Percentiles rank a stretch among this genome's conserved stretches.
Evolutionary conservation across 2,113 vertebrate species (phyloP).

Genomic region (Tenrec ecaudatus): DNA sequence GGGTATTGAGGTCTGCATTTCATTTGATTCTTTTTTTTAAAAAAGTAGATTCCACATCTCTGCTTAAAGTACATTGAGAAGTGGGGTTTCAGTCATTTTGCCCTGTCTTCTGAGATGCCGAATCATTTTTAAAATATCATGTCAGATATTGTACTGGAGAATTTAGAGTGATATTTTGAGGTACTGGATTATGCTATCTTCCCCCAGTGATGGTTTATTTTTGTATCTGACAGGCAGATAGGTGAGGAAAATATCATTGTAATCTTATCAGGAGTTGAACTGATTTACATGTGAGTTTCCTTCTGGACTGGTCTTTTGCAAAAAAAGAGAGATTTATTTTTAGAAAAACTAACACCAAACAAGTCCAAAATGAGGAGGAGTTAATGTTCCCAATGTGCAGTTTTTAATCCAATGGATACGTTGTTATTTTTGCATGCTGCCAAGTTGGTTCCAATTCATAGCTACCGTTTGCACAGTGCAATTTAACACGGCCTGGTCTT

Average conservation of each 20-base stretch:
- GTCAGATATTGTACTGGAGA: neutral
- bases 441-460: no score
- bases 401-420: no score
- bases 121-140: neutral
- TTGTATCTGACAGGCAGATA: constrained; percentile 38
- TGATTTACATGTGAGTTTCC: constrained; percentile 33
- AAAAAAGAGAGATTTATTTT: no score
- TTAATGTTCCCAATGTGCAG: no score
- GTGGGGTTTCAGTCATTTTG: neutral
- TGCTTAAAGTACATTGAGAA: neutral
- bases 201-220: neutral
- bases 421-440: no score
- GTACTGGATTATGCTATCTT: constrained; percentile 13
- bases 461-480: no score
- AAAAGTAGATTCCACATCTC: neutral
- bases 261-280: neutral
- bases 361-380: no score
- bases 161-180: constrained; percentile 29
- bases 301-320: neutral
- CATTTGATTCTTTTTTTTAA: neutral
- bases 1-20: constrained; percentile 40
- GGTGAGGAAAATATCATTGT: neutral
- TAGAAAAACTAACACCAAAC: no score
- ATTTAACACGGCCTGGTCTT: no score
- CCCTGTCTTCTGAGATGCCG: neutral